Conservation (phyloP, 64 coral and sea anemone genomes). For the Montipora cactus region DNA sequence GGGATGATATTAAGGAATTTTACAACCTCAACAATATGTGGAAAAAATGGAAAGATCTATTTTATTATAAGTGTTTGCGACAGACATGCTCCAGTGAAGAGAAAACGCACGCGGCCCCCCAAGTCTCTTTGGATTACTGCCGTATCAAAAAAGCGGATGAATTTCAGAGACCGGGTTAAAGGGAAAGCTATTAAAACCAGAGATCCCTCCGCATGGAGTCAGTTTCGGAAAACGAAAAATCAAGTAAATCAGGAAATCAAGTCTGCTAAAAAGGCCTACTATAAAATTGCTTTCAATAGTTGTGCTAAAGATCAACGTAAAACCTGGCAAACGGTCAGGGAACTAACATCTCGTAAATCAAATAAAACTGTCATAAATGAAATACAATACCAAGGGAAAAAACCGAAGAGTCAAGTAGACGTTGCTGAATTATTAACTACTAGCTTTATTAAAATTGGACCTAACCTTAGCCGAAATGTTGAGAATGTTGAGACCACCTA, state of each 20-base stretch:
- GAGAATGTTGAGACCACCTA: no score
- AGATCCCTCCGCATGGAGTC: no score
- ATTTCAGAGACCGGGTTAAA: background rate
- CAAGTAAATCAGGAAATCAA: no score
- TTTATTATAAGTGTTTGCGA: background rate
- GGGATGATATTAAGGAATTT: background rate
- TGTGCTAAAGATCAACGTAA: no score
- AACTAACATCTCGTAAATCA: no score
- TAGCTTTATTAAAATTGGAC: conserved; percentile 63
- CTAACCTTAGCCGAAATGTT: conserved; percentile 32
- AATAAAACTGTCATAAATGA: conserved; percentile 49
- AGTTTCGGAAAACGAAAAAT: no score
- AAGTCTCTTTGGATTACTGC: background rate
- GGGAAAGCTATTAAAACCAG: background rate
- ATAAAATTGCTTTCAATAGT: no score
- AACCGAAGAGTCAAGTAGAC: background rate
- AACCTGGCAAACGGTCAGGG: no score
- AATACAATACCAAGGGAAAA: conserved; percentile 36
- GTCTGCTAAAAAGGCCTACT: no score
- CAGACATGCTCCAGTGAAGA: conserved; percentile 27
- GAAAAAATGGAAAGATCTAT: conserved; percentile 35
- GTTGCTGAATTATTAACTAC: conserved; percentile 58
- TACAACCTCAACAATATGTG: conserved; percentile 29
- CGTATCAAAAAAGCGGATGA: background rate
- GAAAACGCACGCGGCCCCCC: background rate